Percentiles rank a stretch among this genome's conserved stretches.
Evolutionary conservation across 2,113 vertebrate genomes (phyloP).

Genomic region (Bagarius yarrelli): DNA sequence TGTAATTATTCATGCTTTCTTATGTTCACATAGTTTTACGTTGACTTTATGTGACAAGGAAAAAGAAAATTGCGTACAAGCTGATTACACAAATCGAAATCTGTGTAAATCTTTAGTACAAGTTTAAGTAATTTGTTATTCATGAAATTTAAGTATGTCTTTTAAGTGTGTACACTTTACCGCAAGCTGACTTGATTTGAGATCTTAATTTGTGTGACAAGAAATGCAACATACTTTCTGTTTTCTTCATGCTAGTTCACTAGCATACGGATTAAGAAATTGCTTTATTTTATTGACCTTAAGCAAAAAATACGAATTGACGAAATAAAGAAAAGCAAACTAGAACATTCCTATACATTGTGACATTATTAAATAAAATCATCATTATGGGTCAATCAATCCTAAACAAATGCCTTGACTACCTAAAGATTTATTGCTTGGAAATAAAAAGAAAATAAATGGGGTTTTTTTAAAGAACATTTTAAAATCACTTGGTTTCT

Average conservation of each 20-base stretch:
- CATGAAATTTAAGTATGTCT: neutral
- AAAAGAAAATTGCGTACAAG: neutral
- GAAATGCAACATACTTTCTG: neutral
- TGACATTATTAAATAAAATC: neutral
- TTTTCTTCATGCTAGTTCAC: too few species aligned
- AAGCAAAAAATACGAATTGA: too few species aligned
- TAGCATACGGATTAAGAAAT: neutral
- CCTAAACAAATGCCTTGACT: neutral
- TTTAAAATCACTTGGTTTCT: too few species aligned
- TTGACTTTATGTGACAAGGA: slow-evolving; percentile 18
- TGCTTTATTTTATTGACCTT: neutral
- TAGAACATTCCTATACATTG: neutral
- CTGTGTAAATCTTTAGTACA: neutral
- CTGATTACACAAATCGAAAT: neutral
- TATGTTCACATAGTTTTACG: slow-evolving; percentile 8
- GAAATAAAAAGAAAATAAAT: neutral
- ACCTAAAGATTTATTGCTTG: too few species aligned
- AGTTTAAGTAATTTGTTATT: neutral
- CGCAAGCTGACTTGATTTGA: too few species aligned
- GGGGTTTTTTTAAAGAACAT: neutral
- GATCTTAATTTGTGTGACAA: neutral
- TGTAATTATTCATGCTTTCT: slow-evolving; percentile 68
- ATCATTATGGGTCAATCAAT: neutral
- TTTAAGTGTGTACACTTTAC: neutral
- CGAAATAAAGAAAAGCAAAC: neutral